Base-by-base conservation (phyloP, 2,797 vertebrate genomes). In the Pampus argenteus region DNA sequence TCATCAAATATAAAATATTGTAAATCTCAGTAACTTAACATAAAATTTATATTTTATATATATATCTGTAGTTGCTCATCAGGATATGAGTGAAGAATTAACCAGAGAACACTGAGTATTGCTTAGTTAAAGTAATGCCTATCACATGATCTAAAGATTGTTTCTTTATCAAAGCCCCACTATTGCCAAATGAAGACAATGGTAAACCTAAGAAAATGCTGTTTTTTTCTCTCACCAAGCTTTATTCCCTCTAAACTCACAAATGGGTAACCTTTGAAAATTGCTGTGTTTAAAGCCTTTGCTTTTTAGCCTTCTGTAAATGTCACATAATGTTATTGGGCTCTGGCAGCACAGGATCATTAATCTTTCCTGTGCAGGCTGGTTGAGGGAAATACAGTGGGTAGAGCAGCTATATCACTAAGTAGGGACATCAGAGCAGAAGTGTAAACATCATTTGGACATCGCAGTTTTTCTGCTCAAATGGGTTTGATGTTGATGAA, bases 401-500 rank as follows among this genome's bases (percentile, higher is more conserved):
- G 60, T 77, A 89, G 82, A 79, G 78, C 77, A 80, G 76, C 88
- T 91, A 71, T 93, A 95, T 95, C 93, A 93, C 90, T 96, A 93
- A 95, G 93, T 89, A 94, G 83, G 94, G 91, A 92, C 89, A 89
- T 90, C 93, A 86, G 84, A 91, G 82, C 85, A 91, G 87, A 91
- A 94, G 82, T 94, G 91, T 92, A 95, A 95, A 94, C 89, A 95
- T 94, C 80, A 91, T 95, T 95, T 95, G 93, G 92, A 95, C 90
- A 89, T 87, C 83, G 88, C 90, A 91, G 88, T 93, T 96, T 97
- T 96, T 93, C 93, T 92, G 94, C 92, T 92, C 90, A 90, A 92
- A 83, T 94, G 92, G 86, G 81, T 95, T 95, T 95, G 95, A 96
- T 94, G 93, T 84, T 95, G 93, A 96, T 93, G 91, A 93, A 93